phyloP scores from a whole-genome alignment of 2,113 vertebrate genomes.

The Elaphurus davidianus region DNA sequence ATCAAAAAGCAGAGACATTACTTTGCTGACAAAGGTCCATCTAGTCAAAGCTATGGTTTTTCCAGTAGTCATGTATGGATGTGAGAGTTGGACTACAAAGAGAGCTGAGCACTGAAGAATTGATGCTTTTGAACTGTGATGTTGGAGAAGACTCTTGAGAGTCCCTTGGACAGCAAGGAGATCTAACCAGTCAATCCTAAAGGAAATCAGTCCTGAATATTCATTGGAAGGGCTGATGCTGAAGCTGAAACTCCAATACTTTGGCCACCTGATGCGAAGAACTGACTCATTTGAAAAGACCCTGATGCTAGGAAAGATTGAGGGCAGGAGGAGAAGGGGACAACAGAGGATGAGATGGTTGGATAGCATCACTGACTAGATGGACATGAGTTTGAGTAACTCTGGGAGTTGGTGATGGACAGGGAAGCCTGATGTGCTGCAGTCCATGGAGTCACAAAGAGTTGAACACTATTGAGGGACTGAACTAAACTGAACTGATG shows the following conservation, averaged over 20 bases:
- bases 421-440: not conserved
- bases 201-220: not conserved
- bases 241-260: not conserved
- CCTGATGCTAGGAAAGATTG: not conserved
- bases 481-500: not conserved
- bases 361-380: fast-evolving
- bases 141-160: not conserved
- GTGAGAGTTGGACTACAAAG: not conserved
- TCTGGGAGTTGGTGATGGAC: not conserved
- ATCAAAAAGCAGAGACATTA: not conserved
- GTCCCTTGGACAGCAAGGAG: not conserved
- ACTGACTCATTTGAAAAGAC: not conserved
- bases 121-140: not conserved
- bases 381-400: not conserved
- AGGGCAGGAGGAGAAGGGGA: not conserved
- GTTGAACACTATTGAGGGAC: not conserved
- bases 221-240: not conserved
- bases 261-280: not conserved
- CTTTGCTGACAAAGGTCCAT: not conserved
- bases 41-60: not conserved
- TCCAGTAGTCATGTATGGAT: not conserved
- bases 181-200: not conserved
- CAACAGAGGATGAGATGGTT: not conserved
- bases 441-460: not conserved
- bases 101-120: not conserved